phyloP scores from a whole-genome alignment of 2,797 vertebrate genomes.

The Sylvilagus floridanus region DNA sequence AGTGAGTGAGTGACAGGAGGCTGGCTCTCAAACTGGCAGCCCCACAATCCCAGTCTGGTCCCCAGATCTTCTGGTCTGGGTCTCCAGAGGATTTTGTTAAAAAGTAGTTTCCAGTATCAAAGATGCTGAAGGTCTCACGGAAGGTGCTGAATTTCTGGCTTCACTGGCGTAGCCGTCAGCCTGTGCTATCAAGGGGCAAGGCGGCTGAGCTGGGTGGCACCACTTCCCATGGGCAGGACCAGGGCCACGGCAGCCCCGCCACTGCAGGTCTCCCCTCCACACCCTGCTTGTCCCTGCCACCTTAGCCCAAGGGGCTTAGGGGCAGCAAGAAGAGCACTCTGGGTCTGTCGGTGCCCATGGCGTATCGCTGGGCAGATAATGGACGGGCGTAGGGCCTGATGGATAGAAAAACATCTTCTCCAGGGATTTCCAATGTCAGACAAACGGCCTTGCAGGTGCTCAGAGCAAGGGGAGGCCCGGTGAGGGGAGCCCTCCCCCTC shows the following conservation, averaged over 20 bases:
- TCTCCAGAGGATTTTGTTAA: not conserved
- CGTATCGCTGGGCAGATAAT: not conserved
- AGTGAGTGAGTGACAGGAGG: not conserved
- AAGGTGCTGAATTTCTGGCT: not conserved
- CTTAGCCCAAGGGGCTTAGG: not conserved
- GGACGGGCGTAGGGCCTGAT: not conserved
- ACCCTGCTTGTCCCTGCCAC: not conserved
- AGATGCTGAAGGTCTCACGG: not conserved
- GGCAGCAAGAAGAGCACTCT: accelerated
- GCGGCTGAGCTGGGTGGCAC: not conserved
- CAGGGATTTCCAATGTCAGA: not conserved
- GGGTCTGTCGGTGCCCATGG: not conserved
- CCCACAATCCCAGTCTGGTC: not conserved
- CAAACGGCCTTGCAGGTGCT: not conserved
- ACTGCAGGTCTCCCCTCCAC: too few relatives aligned
- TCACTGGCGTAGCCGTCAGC: not conserved
- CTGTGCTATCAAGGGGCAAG: not conserved
- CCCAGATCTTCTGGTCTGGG: not conserved
- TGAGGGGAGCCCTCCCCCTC: not conserved
- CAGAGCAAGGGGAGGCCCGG: not conserved
- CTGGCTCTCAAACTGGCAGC: not conserved
- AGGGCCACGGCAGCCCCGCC: accelerated
- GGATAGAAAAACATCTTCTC: not conserved
- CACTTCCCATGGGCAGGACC: not conserved
- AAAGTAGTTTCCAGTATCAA: not conserved